Conservation (phyloP, 2,888 invertebrate species). For the Tipula vernalis region DNA sequence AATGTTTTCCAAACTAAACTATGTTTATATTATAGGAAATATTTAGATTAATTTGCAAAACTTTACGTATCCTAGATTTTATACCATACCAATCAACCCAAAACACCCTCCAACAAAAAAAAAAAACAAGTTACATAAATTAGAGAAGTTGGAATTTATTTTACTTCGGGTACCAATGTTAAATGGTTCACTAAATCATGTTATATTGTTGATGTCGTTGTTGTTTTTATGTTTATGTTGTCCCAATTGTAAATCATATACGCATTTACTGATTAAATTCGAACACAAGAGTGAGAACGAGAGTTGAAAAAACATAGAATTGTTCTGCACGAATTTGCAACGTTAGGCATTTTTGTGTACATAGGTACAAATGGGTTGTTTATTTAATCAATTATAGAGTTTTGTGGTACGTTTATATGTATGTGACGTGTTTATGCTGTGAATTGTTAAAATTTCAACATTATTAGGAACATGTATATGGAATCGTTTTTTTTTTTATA, state of each 20-base stretch:
- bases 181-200: not conserved
- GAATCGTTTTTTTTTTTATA: not conserved
- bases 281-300: not conserved
- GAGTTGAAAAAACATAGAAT: too few species aligned
- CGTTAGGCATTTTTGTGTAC: not conserved
- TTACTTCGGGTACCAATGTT: too few species aligned
- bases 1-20: not conserved
- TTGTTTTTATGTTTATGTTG: not conserved
- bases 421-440: too few species aligned
- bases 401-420: too few species aligned
- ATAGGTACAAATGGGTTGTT: not conserved
- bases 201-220: not conserved
- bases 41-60: not conserved
- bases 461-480: not conserved
- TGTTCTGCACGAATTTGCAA: not conserved
- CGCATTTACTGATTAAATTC: not conserved
- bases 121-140: not conserved
- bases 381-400: not conserved
- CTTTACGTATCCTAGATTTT: not conserved
- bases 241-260: not conserved
- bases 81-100: not conserved
- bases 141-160: not conserved
- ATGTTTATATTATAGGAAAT: not conserved
- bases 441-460: not conserved
- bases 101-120: not conserved